These are phyloP conservation scores for Lepidochitona cinerea DNA, from an alignment of 2,888 invertebrate genomes.

Conservation along the genomic window DNA sequence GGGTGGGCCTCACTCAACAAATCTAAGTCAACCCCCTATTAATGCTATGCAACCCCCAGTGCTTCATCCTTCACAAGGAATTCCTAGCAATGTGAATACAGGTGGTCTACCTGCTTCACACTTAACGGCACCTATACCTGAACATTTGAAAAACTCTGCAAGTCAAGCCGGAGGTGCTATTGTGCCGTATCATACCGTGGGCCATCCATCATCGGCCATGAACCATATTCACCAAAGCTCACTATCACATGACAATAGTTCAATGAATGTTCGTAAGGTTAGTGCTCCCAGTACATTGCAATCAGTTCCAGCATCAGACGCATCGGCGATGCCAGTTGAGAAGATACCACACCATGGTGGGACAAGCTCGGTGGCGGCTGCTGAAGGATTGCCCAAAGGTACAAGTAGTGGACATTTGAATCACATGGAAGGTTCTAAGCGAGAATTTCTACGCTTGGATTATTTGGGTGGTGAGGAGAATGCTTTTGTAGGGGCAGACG, in stretches of 20 bases:
- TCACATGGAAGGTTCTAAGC: neutral
- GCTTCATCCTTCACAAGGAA: neutral
- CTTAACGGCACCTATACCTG: neutral
- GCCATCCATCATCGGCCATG: neutral
- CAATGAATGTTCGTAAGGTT: neutral
- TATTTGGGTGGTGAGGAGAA: neutral
- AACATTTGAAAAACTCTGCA: neutral
- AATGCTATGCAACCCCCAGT: constrained; percentile 2
- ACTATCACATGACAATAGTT: neutral
- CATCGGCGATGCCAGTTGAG: neutral
- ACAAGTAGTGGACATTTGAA: neutral
- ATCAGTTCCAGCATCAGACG: neutral
- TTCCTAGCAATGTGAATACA: neutral
- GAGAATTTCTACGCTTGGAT: neutral
- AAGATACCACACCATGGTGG: neutral
- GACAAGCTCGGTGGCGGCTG: neutral
- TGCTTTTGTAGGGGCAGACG: neutral
- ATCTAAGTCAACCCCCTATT: neutral
- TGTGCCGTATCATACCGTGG: neutral
- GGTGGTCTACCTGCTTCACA: neutral
- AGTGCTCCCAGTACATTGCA: neutral
- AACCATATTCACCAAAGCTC: neutral
- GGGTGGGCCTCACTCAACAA: neutral
- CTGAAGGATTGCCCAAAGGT: neutral
- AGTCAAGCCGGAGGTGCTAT: neutral